A percentile compares a stretch with the other conserved stretches of the same genome.
Evolutionary conservation across 1,140 invertebrate species (phyloP).

Genomic region (Formica exsecta): DNA sequence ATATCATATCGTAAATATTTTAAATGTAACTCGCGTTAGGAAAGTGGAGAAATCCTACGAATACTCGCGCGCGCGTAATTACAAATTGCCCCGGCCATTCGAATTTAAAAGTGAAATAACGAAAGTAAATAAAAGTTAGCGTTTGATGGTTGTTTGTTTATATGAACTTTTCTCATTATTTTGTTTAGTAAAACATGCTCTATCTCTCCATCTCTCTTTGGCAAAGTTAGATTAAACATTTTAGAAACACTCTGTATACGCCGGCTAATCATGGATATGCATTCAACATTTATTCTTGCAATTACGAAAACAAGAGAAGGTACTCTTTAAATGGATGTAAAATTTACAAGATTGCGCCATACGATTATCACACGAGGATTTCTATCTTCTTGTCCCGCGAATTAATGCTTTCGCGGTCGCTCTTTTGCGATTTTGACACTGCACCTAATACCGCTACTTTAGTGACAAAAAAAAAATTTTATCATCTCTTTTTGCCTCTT

Average conservation of each 20-base stretch:
- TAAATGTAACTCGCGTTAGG: not conserved
- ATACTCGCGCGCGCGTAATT: conserved; percentile 14
- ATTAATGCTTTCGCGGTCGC: not conserved
- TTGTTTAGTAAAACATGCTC: conserved; percentile 38
- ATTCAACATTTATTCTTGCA: conserved; percentile 10
- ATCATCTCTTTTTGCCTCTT: not conserved
- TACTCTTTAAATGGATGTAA: conserved; percentile 1
- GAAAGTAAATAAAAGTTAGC: conserved; percentile 54
- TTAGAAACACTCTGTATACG: conserved; percentile 33
- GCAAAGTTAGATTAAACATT: conserved; percentile 49
- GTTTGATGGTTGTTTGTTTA: conserved; percentile 58
- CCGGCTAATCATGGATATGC: conserved; percentile 20
- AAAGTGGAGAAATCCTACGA: not conserved
- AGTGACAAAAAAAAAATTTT: conserved; percentile 33
- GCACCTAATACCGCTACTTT: conserved; percentile 12
- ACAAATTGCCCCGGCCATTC: conserved; percentile 19
- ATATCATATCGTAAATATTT: not conserved
- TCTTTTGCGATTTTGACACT: not conserved
- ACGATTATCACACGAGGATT: conserved; percentile 15
- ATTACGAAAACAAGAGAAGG: conserved; percentile 4
- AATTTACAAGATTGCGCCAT: conserved; percentile 18
- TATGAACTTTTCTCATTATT: conserved; percentile 64
- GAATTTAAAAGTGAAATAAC: conserved; percentile 50
- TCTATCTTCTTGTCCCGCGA: not conserved
- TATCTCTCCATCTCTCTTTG: not conserved